Evolutionary conservation across 2,797 vertebrate genomes (phyloP).

Genomic region (Sebastes itinus): DNA sequence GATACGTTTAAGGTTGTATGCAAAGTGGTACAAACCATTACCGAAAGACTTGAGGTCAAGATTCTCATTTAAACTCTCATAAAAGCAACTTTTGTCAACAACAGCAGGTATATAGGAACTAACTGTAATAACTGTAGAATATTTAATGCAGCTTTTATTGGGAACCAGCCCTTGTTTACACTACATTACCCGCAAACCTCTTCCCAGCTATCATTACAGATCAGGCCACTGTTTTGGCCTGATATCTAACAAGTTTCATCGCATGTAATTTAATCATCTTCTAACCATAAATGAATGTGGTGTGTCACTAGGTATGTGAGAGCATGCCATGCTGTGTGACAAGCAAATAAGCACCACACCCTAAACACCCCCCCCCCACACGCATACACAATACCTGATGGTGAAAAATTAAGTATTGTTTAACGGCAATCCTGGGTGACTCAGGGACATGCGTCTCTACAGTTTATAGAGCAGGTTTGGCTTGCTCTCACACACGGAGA

Average conservation of each 20-base stretch:
- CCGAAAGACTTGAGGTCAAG: background rate
- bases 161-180: background rate
- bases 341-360: slow-evolving; percentile 10
- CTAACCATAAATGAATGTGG: background rate
- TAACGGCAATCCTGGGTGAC: slow-evolving; percentile 11
- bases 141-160: background rate
- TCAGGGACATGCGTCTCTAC: slow-evolving; percentile 1
- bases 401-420: slow-evolving; percentile 17
- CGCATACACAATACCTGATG: background rate
- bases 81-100: background rate
- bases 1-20: background rate
- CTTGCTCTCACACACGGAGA: slow-evolving; percentile 34
- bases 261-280: background rate
- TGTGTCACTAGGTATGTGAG: background rate
- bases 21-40: background rate
- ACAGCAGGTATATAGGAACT: background rate
- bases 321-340: background rate
- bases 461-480: slow-evolving; percentile 53
- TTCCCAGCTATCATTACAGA: background rate
- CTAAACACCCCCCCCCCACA: background rate
- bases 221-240: background rate
- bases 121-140: background rate
- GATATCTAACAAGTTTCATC: background rate
- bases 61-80: background rate
- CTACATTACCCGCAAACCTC: background rate